Evolutionary conservation across 2,888 invertebrate species (phyloP), one percentile per base, ranked within the genome.

Genomic region (Oligia fasciuncula): DNA sequence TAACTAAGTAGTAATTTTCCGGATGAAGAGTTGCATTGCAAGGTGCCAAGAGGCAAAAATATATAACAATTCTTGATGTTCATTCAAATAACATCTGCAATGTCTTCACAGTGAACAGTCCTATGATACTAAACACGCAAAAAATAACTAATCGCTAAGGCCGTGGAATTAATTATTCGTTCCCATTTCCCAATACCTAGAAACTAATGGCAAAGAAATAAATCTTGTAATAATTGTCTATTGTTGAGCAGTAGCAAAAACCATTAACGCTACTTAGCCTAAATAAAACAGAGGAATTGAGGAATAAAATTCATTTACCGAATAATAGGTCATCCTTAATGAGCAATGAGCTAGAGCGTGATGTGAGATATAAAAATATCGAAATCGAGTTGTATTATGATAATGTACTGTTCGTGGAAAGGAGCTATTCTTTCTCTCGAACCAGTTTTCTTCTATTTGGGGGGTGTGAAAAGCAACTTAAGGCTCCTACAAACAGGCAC

Each of bases 211-310:
- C 6, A 75, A 73, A 83, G 74, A 81, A 80, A 76, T 88, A 88
- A 90, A 84, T 86, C 75, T 86, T 82, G 74, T 76, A 60, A 51
- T 84, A 81, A 87, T 87, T 75, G 79, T 62, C 79, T 73, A 87
- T 83, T 85, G 83, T 87, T 72, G 67, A 54, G 35, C 1, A 76
- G 43, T 23, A 66, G 57, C 57, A 73, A 72, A 80, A 69, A 75
- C 57, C 76, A 73, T 76, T 68, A 80, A 78, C 14, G 19, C 62
- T 79, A 67, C 74, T 80, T 77, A 79, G 79, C 77, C 83, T 57
- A 70, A 89, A 80, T 83, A 66, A 49, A 79, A 63, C 23, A 70
- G 14, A 67, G 70, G 9, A 35, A 35, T 51, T 19, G 66, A 75
- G 49, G 62, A 65, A 69, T 65, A 51, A 57, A 72, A 74, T 29